Conservation (phyloP, 1,140 invertebrate genomes). For the Euura saliciscinereae region DNA sequence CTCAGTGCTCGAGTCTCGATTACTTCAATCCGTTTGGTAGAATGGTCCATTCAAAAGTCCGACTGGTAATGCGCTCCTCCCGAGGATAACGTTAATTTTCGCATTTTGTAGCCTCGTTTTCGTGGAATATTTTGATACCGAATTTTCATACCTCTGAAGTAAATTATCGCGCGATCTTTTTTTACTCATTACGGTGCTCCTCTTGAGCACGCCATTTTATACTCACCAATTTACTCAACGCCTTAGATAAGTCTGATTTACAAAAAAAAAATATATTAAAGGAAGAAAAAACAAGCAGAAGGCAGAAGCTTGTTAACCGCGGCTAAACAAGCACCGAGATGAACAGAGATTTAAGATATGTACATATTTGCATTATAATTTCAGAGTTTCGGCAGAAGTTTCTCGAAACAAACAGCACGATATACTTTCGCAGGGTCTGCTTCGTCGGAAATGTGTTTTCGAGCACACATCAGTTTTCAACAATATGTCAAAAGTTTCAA, state of each 20-base stretch:
- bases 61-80: not conserved
- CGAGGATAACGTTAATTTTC: not conserved
- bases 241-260: slow-evolving; percentile 2
- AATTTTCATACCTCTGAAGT: not conserved
- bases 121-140: not conserved
- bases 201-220: not conserved
- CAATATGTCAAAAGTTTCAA: not conserved
- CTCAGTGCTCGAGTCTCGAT: not conserved
- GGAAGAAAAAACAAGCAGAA: not conserved
- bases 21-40: not conserved
- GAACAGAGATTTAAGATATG: slow-evolving; percentile 1
- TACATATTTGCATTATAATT: not conserved
- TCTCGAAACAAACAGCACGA: not conserved
- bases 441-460: not conserved
- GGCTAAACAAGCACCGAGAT: not conserved
- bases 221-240: not conserved
- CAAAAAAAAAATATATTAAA: too few relatives aligned
- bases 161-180: not conserved
- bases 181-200: not conserved
- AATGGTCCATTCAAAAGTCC: not conserved
- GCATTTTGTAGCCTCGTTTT: not conserved
- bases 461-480: not conserved
- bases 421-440: too few relatives aligned
- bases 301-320: not conserved
- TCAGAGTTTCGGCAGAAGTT: not conserved